These are phyloP conservation scores for Octodon degus DNA, from an alignment of 2,113 vertebrate species.

Conservation along the genomic window DNA sequence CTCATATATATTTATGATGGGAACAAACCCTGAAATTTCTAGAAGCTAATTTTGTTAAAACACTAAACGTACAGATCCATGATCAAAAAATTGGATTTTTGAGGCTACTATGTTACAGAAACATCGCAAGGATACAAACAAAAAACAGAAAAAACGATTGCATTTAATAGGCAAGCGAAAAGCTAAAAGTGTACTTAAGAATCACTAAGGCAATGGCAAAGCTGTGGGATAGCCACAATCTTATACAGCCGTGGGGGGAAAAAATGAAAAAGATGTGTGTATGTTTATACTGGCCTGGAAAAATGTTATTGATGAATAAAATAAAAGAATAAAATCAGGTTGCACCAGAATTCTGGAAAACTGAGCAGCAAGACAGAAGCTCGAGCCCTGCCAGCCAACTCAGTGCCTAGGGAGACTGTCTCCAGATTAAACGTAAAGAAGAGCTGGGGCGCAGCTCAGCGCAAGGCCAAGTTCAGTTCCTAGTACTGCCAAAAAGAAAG, in stretches of 20 bases:
- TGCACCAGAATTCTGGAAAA: not conserved
- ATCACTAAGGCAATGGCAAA: not conserved
- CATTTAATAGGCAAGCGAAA: constrained; percentile 1
- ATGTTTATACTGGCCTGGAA: not conserved
- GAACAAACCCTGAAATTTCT: not conserved
- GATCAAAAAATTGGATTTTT: not conserved
- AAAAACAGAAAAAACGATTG: not conserved
- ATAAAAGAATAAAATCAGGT: not conserved
- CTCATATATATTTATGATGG: not conserved
- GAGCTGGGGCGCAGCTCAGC: not conserved
- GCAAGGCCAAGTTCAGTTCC: not conserved
- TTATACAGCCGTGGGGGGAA: not conserved
- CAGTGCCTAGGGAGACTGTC: not conserved
- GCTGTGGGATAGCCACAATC: not conserved
- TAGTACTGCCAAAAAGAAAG: not conserved
- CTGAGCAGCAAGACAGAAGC: not conserved
- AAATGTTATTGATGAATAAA: constrained; percentile 36
- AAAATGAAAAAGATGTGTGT: not conserved
- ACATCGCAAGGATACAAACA: not conserved
- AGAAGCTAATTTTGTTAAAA: constrained; percentile 1
- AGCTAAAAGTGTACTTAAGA: not conserved
- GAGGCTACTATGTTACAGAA: not conserved
- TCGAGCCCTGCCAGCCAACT: not conserved
- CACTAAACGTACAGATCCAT: not conserved
- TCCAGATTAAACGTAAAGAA: not conserved